These are phyloP conservation scores for Drosophila tristis DNA, from an alignment of 1,140 invertebrate genomes.

Conservation along the genomic window DNA sequence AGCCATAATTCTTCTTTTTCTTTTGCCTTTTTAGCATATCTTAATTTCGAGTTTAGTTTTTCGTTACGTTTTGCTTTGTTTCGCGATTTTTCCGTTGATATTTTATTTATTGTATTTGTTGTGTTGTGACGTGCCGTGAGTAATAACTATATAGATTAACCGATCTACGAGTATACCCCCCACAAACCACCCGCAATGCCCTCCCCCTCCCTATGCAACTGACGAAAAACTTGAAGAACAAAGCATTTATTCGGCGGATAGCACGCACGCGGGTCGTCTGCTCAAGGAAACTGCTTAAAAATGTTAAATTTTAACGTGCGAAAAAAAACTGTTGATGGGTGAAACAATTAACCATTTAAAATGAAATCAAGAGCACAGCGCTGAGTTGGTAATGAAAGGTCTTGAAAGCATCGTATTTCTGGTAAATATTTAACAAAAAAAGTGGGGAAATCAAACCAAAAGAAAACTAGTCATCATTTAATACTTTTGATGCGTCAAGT, in stretches of 20 bases:
- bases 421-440: no score
- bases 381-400: slow-evolving; percentile 3
- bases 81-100: slow-evolving; percentile 41
- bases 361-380: slow-evolving; percentile 1
- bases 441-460: no score
- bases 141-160: slow-evolving; percentile 74
- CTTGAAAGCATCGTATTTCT: neutral
- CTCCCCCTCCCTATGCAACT: neutral
- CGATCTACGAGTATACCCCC: neutral
- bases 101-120: slow-evolving; percentile 62
- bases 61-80: slow-evolving; percentile 42
- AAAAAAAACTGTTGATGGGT: slow-evolving; percentile 16
- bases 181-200: slow-evolving; percentile 1
- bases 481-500: no score
- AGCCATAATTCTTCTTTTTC: slow-evolving; percentile 17
- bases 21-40: slow-evolving; percentile 74
- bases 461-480: no score
- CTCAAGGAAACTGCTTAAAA: slow-evolving; percentile 48
- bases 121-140: slow-evolving; percentile 72
- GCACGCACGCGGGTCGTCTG: slow-evolving; percentile 55
- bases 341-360: slow-evolving; percentile 20
- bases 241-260: neutral
- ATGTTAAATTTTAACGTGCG: slow-evolving; percentile 28
- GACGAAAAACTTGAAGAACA: slow-evolving; percentile 38
- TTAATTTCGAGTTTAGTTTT: slow-evolving; percentile 73